Evolutionary conservation across 2,888 invertebrate genomes (phyloP), one percentile per base, ranked within the genome.

Genomic region (Trichogramma dendrolimi): DNA sequence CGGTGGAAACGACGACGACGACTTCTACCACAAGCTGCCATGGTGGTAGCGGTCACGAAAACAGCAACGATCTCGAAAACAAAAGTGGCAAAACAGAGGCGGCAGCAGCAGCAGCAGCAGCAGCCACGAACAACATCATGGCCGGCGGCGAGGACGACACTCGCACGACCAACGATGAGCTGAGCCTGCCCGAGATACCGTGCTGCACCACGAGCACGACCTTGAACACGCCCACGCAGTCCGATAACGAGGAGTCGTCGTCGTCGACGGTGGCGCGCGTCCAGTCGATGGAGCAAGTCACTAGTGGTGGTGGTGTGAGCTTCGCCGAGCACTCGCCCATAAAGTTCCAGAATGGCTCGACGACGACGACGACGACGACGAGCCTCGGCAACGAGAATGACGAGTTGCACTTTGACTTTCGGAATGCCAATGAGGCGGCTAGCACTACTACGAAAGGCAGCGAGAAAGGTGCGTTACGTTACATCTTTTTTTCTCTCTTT

Each of bases 161-260:
- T 53, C 72, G 75, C 6, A 75, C 73, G 44, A 77, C 76, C 67
- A 73, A 75, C 4, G 79, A 79, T 46, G 79, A 79, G 47, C 71
- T 79, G 42, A 79, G 79, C 51, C 64, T 79, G 60, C 79, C 79
- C 1, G 79, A 79, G 57, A 61, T 79, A 27, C 72, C 77, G 6
- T 76, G 77, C 44, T 77, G 77, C 4, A 74, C 78, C 4, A 71
- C 77, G 6, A 79, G 79, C 4, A 78, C 79, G 14, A 77, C 79
- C 1, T 60, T 79, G 3, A 79, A 79, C 54, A 79, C 79, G 0
- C 79, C 79, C 1, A 76, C 72, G 50, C 78, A 79, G 53, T 78
- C 79, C 0, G 79, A 79, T 46, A 78, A 72, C 44, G 79, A 79
- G 58, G 78, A 79, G 51, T 75, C 75, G 0, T 70, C 76, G 3